Conservation (phyloP, 2,888 invertebrate genomes). For the Conomelus anceps region DNA sequence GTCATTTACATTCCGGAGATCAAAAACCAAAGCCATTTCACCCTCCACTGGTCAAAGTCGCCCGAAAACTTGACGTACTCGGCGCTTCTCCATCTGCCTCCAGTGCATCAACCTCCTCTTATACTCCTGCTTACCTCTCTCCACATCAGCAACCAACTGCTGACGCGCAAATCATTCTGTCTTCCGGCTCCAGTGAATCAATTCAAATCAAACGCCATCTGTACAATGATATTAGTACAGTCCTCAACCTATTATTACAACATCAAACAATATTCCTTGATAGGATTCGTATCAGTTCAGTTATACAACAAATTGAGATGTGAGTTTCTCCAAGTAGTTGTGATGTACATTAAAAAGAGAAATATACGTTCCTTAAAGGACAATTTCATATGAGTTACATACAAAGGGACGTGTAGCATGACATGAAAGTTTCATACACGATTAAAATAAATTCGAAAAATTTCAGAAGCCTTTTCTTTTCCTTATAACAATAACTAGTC, state of each 20-base stretch:
- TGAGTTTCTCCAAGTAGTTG: too few relatives aligned
- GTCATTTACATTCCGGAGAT: neutral
- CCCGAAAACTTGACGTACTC: neutral
- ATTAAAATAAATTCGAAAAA: too few relatives aligned
- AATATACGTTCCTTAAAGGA: too few relatives aligned
- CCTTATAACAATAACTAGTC: too few relatives aligned
- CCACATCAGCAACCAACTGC: neutral
- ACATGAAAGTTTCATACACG: too few relatives aligned
- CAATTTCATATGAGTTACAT: too few relatives aligned
- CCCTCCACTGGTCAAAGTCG: neutral
- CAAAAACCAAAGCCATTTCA: neutral
- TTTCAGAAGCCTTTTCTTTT: too few relatives aligned
- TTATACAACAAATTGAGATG: too few relatives aligned
- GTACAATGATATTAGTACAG: neutral
- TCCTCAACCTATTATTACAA: neutral
- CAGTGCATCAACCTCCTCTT: neutral
- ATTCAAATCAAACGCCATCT: neutral
- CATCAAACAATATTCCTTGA: neutral
- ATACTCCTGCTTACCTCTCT: neutral
- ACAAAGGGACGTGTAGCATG: too few relatives aligned
- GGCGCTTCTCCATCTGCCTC: too few relatives aligned
- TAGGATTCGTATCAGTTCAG: neutral
- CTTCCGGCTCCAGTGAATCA: neutral
- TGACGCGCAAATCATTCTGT: neutral
- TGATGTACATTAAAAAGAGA: too few relatives aligned